Evolutionary conservation across 2,888 invertebrate species (phyloP).

Genomic region (Acanthoscelides obtectus): DNA sequence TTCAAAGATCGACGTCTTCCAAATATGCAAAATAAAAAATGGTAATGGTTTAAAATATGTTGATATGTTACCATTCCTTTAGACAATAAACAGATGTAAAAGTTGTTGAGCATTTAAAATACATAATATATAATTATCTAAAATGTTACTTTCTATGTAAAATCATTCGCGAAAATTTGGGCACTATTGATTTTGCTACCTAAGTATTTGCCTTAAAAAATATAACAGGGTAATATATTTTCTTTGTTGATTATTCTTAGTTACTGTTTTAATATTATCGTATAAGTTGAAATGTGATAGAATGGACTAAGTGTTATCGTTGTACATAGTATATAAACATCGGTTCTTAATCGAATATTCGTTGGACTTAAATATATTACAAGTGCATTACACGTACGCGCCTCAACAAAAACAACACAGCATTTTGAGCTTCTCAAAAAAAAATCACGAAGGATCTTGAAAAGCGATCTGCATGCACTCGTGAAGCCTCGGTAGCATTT

Average conservation of each 20-base stretch:
- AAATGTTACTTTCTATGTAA: background rate
- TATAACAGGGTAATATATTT: background rate
- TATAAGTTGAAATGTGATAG: background rate
- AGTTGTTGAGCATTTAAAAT: background rate
- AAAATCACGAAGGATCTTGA: too few relatives aligned
- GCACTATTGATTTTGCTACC: background rate
- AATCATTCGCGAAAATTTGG: background rate
- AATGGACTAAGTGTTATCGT: background rate
- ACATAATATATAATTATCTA: background rate
- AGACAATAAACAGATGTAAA: background rate
- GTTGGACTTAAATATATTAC: background rate
- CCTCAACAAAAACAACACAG: background rate
- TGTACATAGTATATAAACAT: background rate
- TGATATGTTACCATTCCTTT: background rate
- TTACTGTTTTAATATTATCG: background rate
- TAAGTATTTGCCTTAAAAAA: background rate
- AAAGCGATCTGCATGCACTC: too few relatives aligned
- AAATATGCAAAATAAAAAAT: background rate
- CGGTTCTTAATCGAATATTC: background rate
- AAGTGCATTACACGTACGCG: background rate
- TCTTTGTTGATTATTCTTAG: background rate
- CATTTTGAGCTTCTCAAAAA: too few relatives aligned
- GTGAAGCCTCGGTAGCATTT: too few relatives aligned
- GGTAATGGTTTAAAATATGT: background rate
- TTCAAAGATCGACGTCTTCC: background rate